Percentiles rank a stretch among this genome's conserved stretches.
phyloP scores from a whole-genome alignment of 1,140 invertebrate species.

The Samia ricini region DNA sequence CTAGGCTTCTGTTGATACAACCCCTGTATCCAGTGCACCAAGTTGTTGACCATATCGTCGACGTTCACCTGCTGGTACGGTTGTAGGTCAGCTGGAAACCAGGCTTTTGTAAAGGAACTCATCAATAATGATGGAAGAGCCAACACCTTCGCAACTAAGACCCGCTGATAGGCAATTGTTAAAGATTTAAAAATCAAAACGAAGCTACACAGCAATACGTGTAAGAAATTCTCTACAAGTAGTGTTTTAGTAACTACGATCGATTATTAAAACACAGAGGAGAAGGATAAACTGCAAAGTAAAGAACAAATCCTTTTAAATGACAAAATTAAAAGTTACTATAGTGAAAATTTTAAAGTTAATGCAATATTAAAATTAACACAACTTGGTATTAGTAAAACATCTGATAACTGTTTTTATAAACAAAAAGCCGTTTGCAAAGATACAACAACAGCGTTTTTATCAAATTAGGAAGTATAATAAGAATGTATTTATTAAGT shows the following conservation, averaged over 20 bases:
- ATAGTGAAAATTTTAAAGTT: background rate
- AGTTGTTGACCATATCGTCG: constrained; percentile 84
- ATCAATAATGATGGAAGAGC: constrained; percentile 26
- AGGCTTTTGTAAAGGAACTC: constrained; percentile 40
- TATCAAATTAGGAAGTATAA: background rate
- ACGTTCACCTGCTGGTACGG: constrained; percentile 69
- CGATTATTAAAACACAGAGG: background rate
- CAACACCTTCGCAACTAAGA: constrained; percentile 14
- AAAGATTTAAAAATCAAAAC: background rate
- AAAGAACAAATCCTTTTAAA: background rate
- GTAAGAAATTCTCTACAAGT: background rate
- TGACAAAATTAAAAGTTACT: background rate
- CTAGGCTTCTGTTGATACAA: constrained; percentile 82
- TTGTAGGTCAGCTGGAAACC: constrained; percentile 61
- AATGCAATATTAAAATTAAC: background rate
- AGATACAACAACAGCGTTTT: background rate
- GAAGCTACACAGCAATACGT: background rate
- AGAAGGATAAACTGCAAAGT: background rate
- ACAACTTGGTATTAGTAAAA: background rate
- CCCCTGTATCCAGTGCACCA: constrained; percentile 85
- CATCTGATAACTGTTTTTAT: background rate
- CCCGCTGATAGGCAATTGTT: background rate
- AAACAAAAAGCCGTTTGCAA: background rate
- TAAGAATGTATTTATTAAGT: background rate
- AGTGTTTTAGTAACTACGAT: background rate